Conservation (phyloP, 2,797 vertebrate species). For the Sphenodon punctatus region DNA sequence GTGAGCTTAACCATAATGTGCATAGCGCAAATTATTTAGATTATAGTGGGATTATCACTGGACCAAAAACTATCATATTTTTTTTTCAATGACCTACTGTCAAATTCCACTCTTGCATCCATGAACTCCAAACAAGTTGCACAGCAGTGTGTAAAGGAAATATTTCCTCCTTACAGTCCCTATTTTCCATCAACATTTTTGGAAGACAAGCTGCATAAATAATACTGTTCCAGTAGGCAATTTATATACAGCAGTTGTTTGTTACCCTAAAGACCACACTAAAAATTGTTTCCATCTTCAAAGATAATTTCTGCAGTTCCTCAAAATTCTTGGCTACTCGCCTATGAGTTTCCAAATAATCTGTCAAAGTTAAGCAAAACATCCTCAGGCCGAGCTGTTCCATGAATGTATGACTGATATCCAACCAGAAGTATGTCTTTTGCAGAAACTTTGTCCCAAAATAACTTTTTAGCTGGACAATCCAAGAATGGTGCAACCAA, state of each 20-base stretch:
- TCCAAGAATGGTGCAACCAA: constrained; percentile 17
- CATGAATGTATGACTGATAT: not conserved
- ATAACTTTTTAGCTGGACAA: not conserved
- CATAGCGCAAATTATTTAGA: not conserved
- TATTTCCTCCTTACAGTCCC: rapidly evolving
- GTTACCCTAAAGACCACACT: not conserved
- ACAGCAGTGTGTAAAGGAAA: not conserved
- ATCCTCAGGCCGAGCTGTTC: not conserved
- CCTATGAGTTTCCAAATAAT: constrained; percentile 9
- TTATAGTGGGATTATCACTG: not conserved
- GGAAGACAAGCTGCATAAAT: not conserved
- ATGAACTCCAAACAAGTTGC: not conserved
- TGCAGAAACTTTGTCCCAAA: not conserved
- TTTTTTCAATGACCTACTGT: not conserved
- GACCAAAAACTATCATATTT: rapidly evolving
- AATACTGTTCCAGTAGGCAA: not conserved
- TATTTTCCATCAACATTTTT: not conserved
- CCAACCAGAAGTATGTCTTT: not conserved
- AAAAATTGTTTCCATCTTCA: constrained; percentile 3
- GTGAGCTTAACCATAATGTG: not conserved
- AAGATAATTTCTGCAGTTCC: not conserved
- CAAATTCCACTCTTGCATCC: not conserved
- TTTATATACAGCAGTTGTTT: not conserved
- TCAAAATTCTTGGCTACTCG: constrained; percentile 23
- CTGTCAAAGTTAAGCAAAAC: not conserved